Conservation (phyloP, 2,797 vertebrate species). For the Cheracebus regulus region DNA sequence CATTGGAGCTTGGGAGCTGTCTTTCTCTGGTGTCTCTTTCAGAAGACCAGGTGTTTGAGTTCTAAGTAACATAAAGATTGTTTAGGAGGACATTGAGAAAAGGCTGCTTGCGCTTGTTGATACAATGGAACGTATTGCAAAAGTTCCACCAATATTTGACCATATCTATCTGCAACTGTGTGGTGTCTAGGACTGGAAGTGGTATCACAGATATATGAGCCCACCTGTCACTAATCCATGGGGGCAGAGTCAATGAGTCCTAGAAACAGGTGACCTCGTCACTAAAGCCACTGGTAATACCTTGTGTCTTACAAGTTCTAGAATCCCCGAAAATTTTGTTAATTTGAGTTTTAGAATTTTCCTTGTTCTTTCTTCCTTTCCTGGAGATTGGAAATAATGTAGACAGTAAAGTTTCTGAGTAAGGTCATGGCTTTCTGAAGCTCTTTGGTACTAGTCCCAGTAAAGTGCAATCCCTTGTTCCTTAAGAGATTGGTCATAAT, state of each 20-base stretch:
- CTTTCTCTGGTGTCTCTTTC: background rate
- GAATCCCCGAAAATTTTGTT: background rate
- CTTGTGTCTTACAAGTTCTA: background rate
- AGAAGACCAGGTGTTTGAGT: background rate
- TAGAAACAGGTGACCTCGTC: background rate
- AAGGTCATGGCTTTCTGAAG: background rate
- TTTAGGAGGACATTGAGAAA: background rate
- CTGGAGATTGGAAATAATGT: background rate
- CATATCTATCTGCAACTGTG: background rate
- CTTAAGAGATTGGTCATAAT: background rate
- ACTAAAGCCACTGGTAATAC: background rate
- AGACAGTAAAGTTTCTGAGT: background rate
- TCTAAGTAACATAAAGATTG: background rate
- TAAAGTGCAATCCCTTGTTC: background rate
- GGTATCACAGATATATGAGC: background rate
- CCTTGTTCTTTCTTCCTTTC: background rate
- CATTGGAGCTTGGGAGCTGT: background rate
- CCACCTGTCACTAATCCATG: background rate
- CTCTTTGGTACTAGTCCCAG: background rate
- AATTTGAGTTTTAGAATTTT: background rate
- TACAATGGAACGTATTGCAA: background rate
- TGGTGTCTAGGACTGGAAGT: background rate
- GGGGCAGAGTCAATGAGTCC: background rate
- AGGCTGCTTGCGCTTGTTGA: background rate
- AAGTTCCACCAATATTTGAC: background rate